Evolutionary conservation across 2,113 vertebrate species (phyloP).

Genomic region (Spizaetus ornatus): DNA sequence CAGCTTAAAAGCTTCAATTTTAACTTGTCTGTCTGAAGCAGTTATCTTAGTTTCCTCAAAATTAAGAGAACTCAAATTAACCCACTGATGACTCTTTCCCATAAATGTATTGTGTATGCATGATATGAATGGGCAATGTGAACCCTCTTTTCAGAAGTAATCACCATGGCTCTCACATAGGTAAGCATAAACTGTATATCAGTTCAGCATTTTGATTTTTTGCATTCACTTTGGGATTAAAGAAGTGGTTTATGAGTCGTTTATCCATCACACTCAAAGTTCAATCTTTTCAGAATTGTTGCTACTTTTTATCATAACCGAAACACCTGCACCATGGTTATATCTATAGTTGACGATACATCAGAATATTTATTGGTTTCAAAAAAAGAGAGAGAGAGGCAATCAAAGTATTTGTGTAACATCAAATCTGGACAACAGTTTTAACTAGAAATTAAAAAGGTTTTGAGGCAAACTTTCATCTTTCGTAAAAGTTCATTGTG

Average conservation of each 20-base stretch:
- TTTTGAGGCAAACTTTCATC: background rate
- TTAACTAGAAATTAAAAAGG: background rate
- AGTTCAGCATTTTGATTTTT: background rate
- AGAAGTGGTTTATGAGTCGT: background rate
- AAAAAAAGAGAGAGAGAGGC: background rate
- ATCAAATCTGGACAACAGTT: background rate
- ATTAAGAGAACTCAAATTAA: background rate
- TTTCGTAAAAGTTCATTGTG: background rate
- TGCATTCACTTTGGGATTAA: background rate
- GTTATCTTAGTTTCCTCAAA: background rate
- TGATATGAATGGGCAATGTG: rapidly evolving
- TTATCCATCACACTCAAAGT: background rate
- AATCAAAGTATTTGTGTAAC: background rate
- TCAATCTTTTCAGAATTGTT: background rate
- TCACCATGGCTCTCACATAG: background rate
- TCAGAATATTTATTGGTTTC: background rate
- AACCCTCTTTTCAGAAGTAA: background rate
- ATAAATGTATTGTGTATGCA: background rate
- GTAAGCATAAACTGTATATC: background rate
- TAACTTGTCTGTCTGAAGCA: background rate
- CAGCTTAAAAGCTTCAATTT: background rate
- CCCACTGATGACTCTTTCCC: background rate
- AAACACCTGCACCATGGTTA: background rate
- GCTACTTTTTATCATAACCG: background rate
- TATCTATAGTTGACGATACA: background rate